Evolutionary conservation across 2,113 vertebrate species (phyloP).

Genomic region (Lasiurus borealis): DNA sequence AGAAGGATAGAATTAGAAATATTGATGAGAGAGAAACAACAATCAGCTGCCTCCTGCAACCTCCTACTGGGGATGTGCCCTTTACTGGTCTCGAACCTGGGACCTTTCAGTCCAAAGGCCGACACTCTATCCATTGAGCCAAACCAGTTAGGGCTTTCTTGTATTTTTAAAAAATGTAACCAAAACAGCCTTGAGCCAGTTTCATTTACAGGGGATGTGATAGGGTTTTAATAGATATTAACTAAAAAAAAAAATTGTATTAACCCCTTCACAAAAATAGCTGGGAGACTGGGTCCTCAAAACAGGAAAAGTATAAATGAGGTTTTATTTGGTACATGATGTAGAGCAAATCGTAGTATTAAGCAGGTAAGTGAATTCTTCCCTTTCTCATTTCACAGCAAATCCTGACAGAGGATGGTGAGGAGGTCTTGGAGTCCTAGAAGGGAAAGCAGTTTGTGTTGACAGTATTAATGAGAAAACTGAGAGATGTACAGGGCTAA

Average conservation of each 20-base stretch:
- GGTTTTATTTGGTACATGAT: slow-evolving; percentile 4
- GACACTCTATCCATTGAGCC: no score
- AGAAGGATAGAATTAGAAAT: no score
- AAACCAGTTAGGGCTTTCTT: neutral
- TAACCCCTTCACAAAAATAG: neutral
- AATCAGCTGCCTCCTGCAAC: no score
- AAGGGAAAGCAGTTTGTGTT: slow-evolving; percentile 10
- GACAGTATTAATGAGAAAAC: neutral
- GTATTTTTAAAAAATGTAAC: neutral
- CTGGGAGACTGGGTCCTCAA: neutral
- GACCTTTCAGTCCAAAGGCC: no score
- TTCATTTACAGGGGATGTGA: neutral
- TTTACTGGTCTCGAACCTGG: no score
- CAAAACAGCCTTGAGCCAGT: neutral
- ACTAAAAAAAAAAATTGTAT: neutral
- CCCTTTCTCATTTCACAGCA: neutral
- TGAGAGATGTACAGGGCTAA: neutral
- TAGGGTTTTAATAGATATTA: neutral
- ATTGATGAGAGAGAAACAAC: no score
- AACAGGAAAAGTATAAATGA: slow-evolving; percentile 21
- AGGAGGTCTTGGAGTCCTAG: neutral
- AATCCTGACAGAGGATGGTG: neutral
- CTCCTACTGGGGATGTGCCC: no score
- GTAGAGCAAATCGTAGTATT: neutral
- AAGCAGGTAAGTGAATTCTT: neutral